Base-by-base conservation (phyloP, 35 echinoderm and acorn worm species). In the Heliocidaris tuberculata region DNA sequence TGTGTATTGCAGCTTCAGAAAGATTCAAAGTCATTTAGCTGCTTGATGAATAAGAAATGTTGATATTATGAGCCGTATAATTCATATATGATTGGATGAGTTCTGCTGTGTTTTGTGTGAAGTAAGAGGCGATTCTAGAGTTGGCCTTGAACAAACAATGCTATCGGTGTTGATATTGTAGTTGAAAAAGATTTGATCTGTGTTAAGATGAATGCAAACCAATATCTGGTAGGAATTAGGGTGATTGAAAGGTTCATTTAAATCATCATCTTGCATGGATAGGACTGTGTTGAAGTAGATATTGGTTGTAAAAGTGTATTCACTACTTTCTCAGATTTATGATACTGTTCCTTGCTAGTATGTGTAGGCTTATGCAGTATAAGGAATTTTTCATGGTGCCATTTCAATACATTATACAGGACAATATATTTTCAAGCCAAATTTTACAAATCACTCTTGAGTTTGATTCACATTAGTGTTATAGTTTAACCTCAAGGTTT, bases 121-220 rank as follows among this genome's bases (percentile, higher is more conserved):
- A 78, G 65, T 24, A 78, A 19, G 65, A 78, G 65, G 65, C 65
- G 27, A 78, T 78, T 78, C 21, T 19, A n/a, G 65, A 78, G 65
- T 78, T n/a, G 65, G 27, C 65, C 65, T 78, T 78, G 65, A 78
- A 24, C 65, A 78, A n/a, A 78, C 65, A 78, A 78, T 78, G 65
- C 15, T 78, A 78, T 78, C 65, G 8, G 65, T 78, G 21, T 78
- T 78, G 21, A 78, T 78, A 78, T 78, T 78, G 65, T 78, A 27
- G 65, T 78, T 78, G 65, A 78, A 78, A 70, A 78, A 78, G 65
- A 27, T 78, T 78, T 78, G 65, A 78, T 78, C 65, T n/a, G 65
- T 24, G 27, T 7, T 7, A 78, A 78, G 21, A 27, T 78, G 27
- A n/a, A 78, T 78, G 65, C 7, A 78, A 78, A 78, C 65, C 65